Percentiles rank a stretch among this genome's conserved stretches.
Conservation (phyloP, 2,888 invertebrate species). For the Drosophila multiciliata region DNA sequence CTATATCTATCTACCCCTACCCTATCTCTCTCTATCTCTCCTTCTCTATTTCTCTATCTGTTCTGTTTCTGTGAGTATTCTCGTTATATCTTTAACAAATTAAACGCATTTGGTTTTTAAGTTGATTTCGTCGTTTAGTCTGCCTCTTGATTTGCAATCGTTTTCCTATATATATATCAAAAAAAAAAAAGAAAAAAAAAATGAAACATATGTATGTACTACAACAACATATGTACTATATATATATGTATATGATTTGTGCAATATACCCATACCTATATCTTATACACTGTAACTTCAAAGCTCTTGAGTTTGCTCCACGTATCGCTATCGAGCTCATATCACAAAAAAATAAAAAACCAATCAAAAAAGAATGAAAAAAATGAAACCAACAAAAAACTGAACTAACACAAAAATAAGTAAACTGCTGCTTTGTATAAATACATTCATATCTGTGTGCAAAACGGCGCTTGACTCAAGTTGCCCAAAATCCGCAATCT, state of each 20-base stretch:
- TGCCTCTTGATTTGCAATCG: conserved; percentile 53
- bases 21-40: conserved; percentile 4
- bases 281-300: conserved; percentile 80
- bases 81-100: conserved; percentile 38
- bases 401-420: conserved; percentile 9
- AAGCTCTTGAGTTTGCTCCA: conserved; percentile 82
- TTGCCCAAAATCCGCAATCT: conserved; percentile 9
- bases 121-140: conserved; percentile 53
- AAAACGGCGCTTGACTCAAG: conserved; percentile 30
- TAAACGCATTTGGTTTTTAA: conserved; percentile 46
- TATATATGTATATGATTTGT: conserved; percentile 37
- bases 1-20: conserved; percentile 13
- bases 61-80: conserved; percentile 26
- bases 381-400: conserved; percentile 5
- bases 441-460: conserved; percentile 25
- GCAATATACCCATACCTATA: conserved; percentile 52
- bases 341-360: conserved; percentile 47
- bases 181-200: neutral
- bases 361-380: conserved; percentile 3
- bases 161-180: conserved; percentile 21
- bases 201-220: conserved; percentile 15
- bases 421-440: conserved; percentile 31
- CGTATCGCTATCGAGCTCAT: conserved; percentile 81
- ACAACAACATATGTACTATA: conserved; percentile 16
- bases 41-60: conserved; percentile 7